Conservation (phyloP, 53 echinoderm and acorn worm genomes). For the Mesocentrotus franciscanus region DNA sequence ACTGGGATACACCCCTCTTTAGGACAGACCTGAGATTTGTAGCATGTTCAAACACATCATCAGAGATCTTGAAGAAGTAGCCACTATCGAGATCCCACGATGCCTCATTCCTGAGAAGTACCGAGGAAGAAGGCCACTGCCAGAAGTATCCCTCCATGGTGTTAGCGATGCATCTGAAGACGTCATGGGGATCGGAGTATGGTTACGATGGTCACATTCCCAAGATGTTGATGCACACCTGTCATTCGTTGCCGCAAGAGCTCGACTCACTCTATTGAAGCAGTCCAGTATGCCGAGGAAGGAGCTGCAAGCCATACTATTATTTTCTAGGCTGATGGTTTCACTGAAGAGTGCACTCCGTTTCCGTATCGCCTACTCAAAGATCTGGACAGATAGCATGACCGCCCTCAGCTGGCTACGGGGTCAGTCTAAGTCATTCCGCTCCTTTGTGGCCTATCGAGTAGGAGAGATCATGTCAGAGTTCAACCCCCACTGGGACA, state of each 20-base stretch:
- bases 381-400: conserved; percentile 86
- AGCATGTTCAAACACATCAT: background rate
- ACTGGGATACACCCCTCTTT: background rate
- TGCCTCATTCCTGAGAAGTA: background rate
- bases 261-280: background rate
- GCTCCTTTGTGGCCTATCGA: conserved; percentile 34
- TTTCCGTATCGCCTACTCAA: conserved; percentile 62
- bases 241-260: background rate
- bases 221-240: conserved; percentile 19
- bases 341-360: conserved; percentile 1
- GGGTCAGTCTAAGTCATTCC: conserved; percentile 70
- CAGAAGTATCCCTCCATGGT: conserved; percentile 83
- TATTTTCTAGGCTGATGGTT: conserved; percentile 51
- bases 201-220: conserved; percentile 79
- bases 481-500: background rate
- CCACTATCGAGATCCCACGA: background rate
- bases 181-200: conserved; percentile 84
- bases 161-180: conserved; percentile 87
- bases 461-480: conserved; percentile 10
- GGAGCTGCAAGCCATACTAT: background rate
- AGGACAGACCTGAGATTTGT: background rate
- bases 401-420: conserved; percentile 69
- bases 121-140: conserved; percentile 75
- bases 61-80: background rate
- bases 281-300: background rate